phyloP scores from a whole-genome alignment of 2,113 vertebrate genomes.

The Pycnonotus jocosus region DNA sequence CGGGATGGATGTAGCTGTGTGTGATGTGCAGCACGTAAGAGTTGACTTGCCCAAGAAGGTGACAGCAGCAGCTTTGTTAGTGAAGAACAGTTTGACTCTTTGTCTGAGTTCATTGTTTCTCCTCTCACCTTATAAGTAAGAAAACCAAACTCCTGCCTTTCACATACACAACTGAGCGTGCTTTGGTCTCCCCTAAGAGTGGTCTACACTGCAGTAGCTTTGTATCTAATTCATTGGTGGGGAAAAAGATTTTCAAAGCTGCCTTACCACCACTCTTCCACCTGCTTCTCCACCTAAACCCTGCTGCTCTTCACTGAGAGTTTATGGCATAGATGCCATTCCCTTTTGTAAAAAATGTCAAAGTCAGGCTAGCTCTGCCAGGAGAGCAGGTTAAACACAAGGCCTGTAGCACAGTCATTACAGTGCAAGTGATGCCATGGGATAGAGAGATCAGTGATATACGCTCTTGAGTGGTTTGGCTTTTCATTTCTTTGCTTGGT shows the following conservation, averaged over 20 bases:
- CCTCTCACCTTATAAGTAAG: neutral
- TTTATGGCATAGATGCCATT: too few species aligned
- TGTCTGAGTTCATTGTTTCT: neutral
- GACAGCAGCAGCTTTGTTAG: neutral
- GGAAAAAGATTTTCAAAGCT: neutral
- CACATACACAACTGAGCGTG: fast-evolving
- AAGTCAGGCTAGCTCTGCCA: neutral
- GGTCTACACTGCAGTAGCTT: neutral
- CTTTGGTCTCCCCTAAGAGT: neutral
- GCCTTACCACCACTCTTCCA: neutral
- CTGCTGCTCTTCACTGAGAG: neutral
- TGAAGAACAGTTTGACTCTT: neutral
- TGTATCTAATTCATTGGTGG: neutral
- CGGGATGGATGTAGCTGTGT: neutral
- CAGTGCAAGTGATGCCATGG: neutral
- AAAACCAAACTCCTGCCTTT: neutral
- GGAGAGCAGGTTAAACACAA: neutral
- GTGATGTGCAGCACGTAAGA: neutral
- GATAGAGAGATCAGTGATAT: neutral
- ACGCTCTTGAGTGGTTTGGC: neutral
- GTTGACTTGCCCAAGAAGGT: neutral
- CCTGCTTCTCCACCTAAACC: neutral
- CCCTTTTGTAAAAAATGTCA: neutral
- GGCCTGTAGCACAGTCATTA: neutral
- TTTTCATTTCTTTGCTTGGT: neutral